Evolutionary conservation across 2,113 vertebrate species (phyloP), one percentile per base, ranked within the genome.

Genomic region (Baryphthengus martii): DNA sequence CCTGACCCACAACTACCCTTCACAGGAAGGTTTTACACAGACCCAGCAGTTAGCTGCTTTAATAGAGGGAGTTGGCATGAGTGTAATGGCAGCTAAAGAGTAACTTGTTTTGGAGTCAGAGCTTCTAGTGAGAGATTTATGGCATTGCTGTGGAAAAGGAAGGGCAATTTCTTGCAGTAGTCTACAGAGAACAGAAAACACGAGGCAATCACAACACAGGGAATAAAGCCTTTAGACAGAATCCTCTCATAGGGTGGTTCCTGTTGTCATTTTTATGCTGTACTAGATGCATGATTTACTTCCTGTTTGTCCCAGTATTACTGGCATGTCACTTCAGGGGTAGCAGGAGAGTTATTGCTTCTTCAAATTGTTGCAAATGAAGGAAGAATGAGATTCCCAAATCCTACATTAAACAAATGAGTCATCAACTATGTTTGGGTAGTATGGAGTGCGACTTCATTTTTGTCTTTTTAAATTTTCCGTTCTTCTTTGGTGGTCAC

Each of bases 71-170:
- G 66, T 37, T 91, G 87, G 9, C 24, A 20, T 18, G 35, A 59
- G 53, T 50, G 21, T 72, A 82, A 88, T 75, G 92, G 11, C 58
- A 88, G 56, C 44, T 78, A 81, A 73, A 90, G 63, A 21, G 11
- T 75, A 72, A 52, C 56, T 87, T 89, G 62, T 61, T 94, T 85
- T 4, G 6, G 78, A 89, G 66, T 70, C 55, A 83, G 58, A 62
- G 71, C 23, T 91, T 87, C 89, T 91, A 78, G 33, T 58, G 42
- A 85, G 89, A 96, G 70, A 50, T 88, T 91, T 72, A 83, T 62
- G 37, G 45, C 37, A 42, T 68, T 82, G 17, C 40, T 79, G 5
- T 56, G 40, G 81, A 53, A 79, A 86, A 85, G 24, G 37, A 87
- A 42, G 33, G 25, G 24, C 13, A 45, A 49, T 68, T 87, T 88